Percentiles rank a stretch among this genome's conserved stretches.
Evolutionary conservation across 2,888 invertebrate genomes (phyloP).

Genomic region (Latrodectus elegans): DNA sequence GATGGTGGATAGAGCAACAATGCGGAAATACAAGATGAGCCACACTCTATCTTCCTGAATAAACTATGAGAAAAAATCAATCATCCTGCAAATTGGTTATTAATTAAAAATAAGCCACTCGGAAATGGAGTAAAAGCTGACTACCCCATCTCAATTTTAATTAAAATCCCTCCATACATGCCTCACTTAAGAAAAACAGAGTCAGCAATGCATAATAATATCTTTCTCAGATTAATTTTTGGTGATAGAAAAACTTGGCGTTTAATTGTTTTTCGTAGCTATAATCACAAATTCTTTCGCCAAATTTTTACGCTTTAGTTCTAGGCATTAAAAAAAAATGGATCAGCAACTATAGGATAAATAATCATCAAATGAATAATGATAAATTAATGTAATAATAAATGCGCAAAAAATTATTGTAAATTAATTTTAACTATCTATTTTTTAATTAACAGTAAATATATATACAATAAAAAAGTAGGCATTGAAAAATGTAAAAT

Average conservation of each 20-base stretch:
- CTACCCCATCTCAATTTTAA: constrained; percentile 25
- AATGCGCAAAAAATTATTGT: too few species aligned
- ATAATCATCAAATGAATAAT: too few species aligned
- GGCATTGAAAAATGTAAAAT: too few species aligned
- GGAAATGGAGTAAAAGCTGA: constrained; percentile 12
- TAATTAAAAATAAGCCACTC: constrained; percentile 38
- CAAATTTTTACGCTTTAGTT: not conserved
- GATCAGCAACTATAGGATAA: too few species aligned
- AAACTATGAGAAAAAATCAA: constrained; percentile 19
- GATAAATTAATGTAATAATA: too few species aligned
- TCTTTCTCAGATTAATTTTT: not conserved
- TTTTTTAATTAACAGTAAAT: too few species aligned
- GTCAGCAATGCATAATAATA: not conserved
- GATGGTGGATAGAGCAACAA: too few species aligned
- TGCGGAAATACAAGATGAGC: too few species aligned
- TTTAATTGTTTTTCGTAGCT: not conserved
- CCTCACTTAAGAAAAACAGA: not conserved
- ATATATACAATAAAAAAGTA: too few species aligned
- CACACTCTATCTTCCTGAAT: too few species aligned
- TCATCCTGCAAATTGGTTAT: constrained; percentile 17
- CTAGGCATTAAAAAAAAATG: not conserved
- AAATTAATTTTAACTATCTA: too few species aligned
- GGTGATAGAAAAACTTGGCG: not conserved
- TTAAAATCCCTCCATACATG: constrained; percentile 3
- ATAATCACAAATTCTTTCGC: not conserved